Conservation (phyloP, 2,888 invertebrate species). For the Torymus aiolomorphi region DNA sequence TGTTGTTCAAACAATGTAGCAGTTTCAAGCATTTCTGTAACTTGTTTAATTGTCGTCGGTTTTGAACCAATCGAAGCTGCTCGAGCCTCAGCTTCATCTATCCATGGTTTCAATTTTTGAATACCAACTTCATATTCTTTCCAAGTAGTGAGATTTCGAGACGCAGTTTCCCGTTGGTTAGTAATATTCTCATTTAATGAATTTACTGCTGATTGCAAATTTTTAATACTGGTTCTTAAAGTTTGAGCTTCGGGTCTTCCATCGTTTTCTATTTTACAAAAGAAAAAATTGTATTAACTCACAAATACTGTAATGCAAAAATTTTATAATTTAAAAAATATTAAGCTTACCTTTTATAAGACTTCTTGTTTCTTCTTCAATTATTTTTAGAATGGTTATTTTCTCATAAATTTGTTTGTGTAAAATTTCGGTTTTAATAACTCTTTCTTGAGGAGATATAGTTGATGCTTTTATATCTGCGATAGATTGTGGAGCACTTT, state of each 20-base stretch:
- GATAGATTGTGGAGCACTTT: slow-evolving; percentile 85
- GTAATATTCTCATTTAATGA: slow-evolving; percentile 86
- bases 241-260: slow-evolving; percentile 85
- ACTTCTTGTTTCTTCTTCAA: slow-evolving; percentile 87
- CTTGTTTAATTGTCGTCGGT: slow-evolving; percentile 88
- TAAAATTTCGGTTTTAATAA: slow-evolving; percentile 85
- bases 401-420: slow-evolving; percentile 87
- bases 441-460: slow-evolving; percentile 89
- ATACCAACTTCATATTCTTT: slow-evolving; percentile 88
- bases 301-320: neutral
- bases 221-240: slow-evolving; percentile 85
- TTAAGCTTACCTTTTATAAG: slow-evolving; percentile 77
- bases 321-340: slow-evolving; percentile 30
- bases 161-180: slow-evolving; percentile 85
- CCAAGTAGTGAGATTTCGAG: slow-evolving; percentile 89
- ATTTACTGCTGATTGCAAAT: slow-evolving; percentile 85
- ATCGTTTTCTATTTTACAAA: slow-evolving; percentile 77
- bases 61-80: slow-evolving; percentile 84
- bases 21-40: slow-evolving; percentile 85
- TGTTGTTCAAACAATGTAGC: slow-evolving; percentile 85
- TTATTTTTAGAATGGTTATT: slow-evolving; percentile 82
- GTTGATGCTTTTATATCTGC: slow-evolving; percentile 85
- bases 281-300: neutral
- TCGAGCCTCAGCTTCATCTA: slow-evolving; percentile 91
- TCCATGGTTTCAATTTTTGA: slow-evolving; percentile 87